Evolutionary conservation across 2,113 vertebrate genomes (phyloP), one percentile per base, ranked within the genome.

Genomic region (Tonatia bakeri): DNA sequence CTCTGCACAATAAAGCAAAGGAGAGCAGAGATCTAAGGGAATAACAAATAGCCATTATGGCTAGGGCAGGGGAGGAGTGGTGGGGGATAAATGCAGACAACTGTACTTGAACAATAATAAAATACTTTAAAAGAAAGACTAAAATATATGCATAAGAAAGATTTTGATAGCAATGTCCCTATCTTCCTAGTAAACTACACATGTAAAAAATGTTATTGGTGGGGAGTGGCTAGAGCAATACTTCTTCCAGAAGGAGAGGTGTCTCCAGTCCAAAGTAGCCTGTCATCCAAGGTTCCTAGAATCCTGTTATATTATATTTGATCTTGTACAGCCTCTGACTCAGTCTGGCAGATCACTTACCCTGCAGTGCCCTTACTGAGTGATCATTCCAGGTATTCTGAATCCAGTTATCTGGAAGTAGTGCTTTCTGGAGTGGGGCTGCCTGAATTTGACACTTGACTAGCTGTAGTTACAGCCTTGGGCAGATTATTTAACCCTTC

Each of bases 271-370:
- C 45, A 96, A 86, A 91, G 26, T 36, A 56, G 45, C 67, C 77
- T 43, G 3, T 81, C 83, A 61, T 65, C 65, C 26, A 94, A 89
- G 79, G 89, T 72, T 75, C 59, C 54, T 91, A 95, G 79, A 91
- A 86, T 76, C 54, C 12, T 73, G 0, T 88, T 91, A 64, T 56
- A 31, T 94, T 94, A 54, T 16, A 12, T 95, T 75, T 72, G n/a
- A 52, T 96, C 59, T 86, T 83, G 67, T 67, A 4, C 47, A 64
- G 31, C 26, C 33, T 89, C 61, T 75, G 36, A 87, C 65, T 81
- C 36, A 89, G 61, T 36, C 19, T 83, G 54, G n/a, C 28, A 69
- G 33, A 64, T 36, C 24, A 38, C 43, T 95, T 14, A 43, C 26
- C 10, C 69, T 90, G 64, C 17, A 36, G 54, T 92, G 76, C 24